Conservation (phyloP, 2,113 vertebrate species). For the Vireo altiloquus region DNA sequence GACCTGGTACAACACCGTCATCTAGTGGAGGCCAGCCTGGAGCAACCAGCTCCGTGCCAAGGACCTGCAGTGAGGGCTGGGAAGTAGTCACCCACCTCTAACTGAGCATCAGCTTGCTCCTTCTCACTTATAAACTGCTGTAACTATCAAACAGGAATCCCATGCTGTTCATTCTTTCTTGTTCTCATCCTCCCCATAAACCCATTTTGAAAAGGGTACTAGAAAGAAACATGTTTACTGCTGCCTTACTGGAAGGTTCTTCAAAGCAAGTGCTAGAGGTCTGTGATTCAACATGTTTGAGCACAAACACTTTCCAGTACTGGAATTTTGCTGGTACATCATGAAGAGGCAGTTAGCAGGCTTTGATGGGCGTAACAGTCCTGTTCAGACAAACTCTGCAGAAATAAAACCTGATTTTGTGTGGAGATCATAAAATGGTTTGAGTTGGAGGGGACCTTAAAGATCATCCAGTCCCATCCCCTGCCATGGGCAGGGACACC, state of each 20-base stretch:
- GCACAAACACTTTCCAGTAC: neutral
- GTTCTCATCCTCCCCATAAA: neutral
- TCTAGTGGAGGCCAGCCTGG: neutral
- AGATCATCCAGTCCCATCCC: neutral
- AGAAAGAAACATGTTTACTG: neutral
- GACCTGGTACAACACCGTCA: slow-evolving; percentile 32
- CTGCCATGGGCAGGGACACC: neutral
- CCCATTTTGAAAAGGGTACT: neutral
- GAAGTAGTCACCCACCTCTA: neutral
- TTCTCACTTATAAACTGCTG: neutral
- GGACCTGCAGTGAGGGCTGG: accelerated
- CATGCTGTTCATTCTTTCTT: neutral
- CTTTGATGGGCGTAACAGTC: neutral
- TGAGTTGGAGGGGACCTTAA: neutral
- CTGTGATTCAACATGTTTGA: neutral
- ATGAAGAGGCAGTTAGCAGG: neutral
- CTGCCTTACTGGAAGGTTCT: neutral
- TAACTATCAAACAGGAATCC: neutral
- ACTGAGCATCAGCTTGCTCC: neutral
- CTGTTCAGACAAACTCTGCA: neutral
- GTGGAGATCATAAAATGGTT: neutral
- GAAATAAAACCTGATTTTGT: neutral
- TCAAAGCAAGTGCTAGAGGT: neutral
- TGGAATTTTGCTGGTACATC: neutral
- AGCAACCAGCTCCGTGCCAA: accelerated